These are phyloP conservation scores for Tragelaphus oryx DNA, from an alignment of 2,797 vertebrate species.

Conservation along the genomic window DNA sequence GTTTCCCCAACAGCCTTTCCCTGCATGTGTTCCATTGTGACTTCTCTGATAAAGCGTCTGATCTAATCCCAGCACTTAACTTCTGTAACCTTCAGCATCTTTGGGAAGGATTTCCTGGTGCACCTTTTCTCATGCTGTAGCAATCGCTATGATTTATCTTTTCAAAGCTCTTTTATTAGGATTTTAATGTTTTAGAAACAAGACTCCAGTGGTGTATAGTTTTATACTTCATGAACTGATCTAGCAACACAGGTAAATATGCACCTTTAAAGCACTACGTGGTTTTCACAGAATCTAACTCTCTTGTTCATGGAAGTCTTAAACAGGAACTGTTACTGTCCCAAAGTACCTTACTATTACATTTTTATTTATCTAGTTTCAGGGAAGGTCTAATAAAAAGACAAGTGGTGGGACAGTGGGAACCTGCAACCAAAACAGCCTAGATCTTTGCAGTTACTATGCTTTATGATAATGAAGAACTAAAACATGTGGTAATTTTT, in stretches of 20 bases:
- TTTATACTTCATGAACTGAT: slow-evolving; percentile 83
- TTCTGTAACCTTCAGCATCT: slow-evolving; percentile 82
- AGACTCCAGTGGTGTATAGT: slow-evolving; percentile 84
- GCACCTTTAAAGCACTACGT: slow-evolving; percentile 86
- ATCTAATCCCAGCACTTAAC: slow-evolving; percentile 85
- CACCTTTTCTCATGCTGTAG: slow-evolving; percentile 87
- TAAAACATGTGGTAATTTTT: slow-evolving; percentile 75
- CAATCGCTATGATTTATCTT: slow-evolving; percentile 83
- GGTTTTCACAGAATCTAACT: slow-evolving; percentile 84
- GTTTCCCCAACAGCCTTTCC: slow-evolving; percentile 75
- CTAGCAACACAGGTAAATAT: slow-evolving; percentile 83
- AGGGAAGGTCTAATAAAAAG: slow-evolving; percentile 79
- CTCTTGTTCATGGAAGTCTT: slow-evolving; percentile 87
- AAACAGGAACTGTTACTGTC: slow-evolving; percentile 84
- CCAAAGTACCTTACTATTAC: slow-evolving; percentile 84
- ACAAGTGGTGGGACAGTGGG: slow-evolving; percentile 63
- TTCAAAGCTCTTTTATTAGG: slow-evolving; percentile 83
- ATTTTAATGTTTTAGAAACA: slow-evolving; percentile 85
- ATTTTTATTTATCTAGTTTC: slow-evolving; percentile 86
- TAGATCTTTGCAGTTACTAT: slow-evolving; percentile 71
- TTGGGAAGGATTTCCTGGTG: slow-evolving; percentile 84
- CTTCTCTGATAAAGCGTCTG: slow-evolving; percentile 80
- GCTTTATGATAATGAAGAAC: slow-evolving; percentile 74
- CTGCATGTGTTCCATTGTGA: slow-evolving; percentile 81
- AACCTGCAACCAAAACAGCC: slow-evolving; percentile 72